Percentiles rank a stretch among this genome's conserved stretches.
These are phyloP conservation scores for Schizotus pectinicornis DNA, from an alignment of 2,888 invertebrate species.

Conservation along the genomic window DNA sequence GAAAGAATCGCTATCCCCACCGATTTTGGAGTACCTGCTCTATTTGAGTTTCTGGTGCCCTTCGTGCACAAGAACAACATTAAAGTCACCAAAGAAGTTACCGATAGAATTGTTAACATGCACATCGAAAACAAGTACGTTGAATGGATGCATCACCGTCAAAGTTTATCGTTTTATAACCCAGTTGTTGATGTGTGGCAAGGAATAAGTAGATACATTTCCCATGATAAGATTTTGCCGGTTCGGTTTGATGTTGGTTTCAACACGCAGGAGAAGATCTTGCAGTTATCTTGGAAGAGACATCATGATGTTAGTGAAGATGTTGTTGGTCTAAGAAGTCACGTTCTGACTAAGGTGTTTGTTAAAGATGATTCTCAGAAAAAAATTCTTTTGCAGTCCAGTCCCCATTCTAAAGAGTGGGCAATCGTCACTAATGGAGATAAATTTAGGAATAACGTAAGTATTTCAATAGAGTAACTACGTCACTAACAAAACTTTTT, in stretches of 20 bases:
- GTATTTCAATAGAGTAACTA: slow-evolving; percentile 24
- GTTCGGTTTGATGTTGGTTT: slow-evolving; percentile 44
- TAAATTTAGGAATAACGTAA: slow-evolving; percentile 41
- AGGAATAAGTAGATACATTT: slow-evolving; percentile 49
- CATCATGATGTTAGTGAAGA: slow-evolving; percentile 43
- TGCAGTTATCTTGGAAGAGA: slow-evolving; percentile 49
- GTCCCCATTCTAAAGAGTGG: slow-evolving; percentile 47
- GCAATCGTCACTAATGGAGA: slow-evolving; percentile 50
- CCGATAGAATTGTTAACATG: slow-evolving; percentile 41
- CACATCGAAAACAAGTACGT: slow-evolving; percentile 43
- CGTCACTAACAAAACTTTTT: slow-evolving; percentile 15
- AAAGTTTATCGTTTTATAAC: slow-evolving; percentile 57
- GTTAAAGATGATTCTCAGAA: slow-evolving; percentile 44
- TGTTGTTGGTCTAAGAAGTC: slow-evolving; percentile 45
- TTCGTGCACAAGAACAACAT: slow-evolving; percentile 38
- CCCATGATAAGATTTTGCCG: slow-evolving; percentile 49
- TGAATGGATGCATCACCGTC: slow-evolving; percentile 49
- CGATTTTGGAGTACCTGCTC: slow-evolving; percentile 55
- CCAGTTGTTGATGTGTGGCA: slow-evolving; percentile 58
- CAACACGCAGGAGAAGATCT: slow-evolving; percentile 42
- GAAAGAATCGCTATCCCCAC: slow-evolving; percentile 47
- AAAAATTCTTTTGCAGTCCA: slow-evolving; percentile 44
- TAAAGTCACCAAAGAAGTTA: slow-evolving; percentile 36
- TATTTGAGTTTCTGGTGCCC: slow-evolving; percentile 50
- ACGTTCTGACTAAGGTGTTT: slow-evolving; percentile 51